phyloP scores from a whole-genome alignment of 2,113 vertebrate species.

The Platysteira castanea region DNA sequence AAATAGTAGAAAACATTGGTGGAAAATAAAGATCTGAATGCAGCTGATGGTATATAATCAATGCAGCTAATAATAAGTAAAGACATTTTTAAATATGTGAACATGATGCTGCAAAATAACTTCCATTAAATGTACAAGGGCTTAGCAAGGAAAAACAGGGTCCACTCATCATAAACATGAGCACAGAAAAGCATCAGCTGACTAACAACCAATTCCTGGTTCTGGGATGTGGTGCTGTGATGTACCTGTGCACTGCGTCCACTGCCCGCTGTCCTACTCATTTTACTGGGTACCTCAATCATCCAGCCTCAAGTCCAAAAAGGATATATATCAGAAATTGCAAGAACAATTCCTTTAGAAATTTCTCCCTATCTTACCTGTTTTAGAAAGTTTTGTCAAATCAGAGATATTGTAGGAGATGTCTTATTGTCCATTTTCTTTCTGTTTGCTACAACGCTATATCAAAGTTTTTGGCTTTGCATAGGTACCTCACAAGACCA shows the following conservation, averaged over 20 bases:
- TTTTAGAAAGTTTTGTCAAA: neutral
- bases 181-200: neutral
- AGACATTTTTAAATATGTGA: constrained; percentile 5
- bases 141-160: neutral
- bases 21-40: constrained; percentile 28
- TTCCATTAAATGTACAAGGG: neutral
- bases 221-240: neutral
- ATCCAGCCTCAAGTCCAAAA: neutral
- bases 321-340: neutral
- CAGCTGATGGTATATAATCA: neutral
- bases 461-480: neutral
- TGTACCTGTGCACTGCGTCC: neutral
- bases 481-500: neutral
- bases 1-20: neutral
- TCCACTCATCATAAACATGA: neutral
- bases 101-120: neutral
- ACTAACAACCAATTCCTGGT: neutral
- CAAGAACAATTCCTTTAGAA: neutral
- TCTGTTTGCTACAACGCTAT: neutral
- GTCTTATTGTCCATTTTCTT: neutral
- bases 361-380: neutral
- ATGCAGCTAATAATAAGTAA: constrained; percentile 31
- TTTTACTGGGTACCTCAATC: neutral
- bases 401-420: neutral
- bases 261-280: neutral